phyloP scores from a whole-genome alignment of 2,797 vertebrate species.

The Smutsia gigantea region DNA sequence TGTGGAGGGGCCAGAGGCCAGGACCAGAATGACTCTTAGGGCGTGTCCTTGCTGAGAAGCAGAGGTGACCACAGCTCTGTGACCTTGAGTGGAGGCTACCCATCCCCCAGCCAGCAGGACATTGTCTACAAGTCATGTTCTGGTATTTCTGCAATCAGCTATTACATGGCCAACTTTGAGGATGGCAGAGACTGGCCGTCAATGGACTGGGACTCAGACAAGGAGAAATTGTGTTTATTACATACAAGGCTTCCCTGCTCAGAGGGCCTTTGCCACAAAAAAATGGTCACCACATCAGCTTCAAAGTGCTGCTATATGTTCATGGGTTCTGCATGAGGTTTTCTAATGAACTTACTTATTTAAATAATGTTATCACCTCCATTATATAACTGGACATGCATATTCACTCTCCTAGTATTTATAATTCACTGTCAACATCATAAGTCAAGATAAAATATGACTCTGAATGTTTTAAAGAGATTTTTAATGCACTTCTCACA shows the following conservation, averaged over 20 bases:
- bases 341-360: neutral
- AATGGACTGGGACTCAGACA: too few species aligned
- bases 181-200: rapidly evolving
- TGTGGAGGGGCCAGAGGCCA: neutral
- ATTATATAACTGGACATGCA: neutral
- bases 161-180: neutral
- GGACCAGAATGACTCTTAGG: neutral
- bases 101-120: neutral
- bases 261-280: neutral
- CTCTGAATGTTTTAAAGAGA: neutral
- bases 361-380: neutral
- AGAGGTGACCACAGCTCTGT: neutral
- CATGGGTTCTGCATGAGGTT: neutral
- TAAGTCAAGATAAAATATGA: conserved; percentile 2
- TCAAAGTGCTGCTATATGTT: neutral
- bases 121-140: neutral
- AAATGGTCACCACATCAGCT: neutral
- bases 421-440: neutral
- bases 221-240: neutral
- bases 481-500: neutral
- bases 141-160: neutral
- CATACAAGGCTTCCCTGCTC: neutral
- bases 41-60: neutral
- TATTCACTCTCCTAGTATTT: neutral
- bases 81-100: rapidly evolving